Percentiles rank a stretch among this genome's conserved stretches.
Conservation (phyloP, 2,797 vertebrate species). For the Trachurus trachurus region DNA sequence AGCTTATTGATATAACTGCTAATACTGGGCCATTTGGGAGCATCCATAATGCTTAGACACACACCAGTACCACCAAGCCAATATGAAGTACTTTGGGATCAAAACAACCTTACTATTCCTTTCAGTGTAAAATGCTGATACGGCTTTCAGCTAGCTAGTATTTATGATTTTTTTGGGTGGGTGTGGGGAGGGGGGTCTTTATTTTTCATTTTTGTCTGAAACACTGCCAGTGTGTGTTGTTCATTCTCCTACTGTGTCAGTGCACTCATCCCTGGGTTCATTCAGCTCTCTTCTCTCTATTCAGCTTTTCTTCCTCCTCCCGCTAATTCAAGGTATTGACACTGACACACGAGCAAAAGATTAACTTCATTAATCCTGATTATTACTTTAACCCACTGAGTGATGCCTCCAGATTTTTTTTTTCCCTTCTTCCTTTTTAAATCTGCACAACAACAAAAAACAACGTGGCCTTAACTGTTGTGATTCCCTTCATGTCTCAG, state of each 20-base stretch:
- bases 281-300: conserved; percentile 49
- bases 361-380: conserved; percentile 83
- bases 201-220: conserved; percentile 48
- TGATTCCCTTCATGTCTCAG: conserved; percentile 52
- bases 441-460: conserved; percentile 54
- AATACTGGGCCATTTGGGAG: conserved; percentile 72
- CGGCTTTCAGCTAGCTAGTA: conserved; percentile 60
- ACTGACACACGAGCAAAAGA: conserved; percentile 79
- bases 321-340: conserved; percentile 82
- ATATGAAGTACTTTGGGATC: conserved; percentile 77
- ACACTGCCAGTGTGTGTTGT: conserved; percentile 62
- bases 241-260: conserved; percentile 59
- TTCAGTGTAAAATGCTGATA: conserved; percentile 63
- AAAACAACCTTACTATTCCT: conserved; percentile 70
- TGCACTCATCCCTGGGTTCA: conserved; percentile 61
- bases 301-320: conserved; percentile 53
- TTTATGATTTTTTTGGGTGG: conserved; percentile 61
- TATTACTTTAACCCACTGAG: conserved; percentile 81
- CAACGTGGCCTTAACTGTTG: conserved; percentile 56
- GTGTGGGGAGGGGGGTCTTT: not conserved
- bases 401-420: conserved; percentile 58
- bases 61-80: conserved; percentile 62
- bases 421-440: conserved; percentile 1
- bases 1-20: conserved; percentile 67
- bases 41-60: conserved; percentile 70